Conservation (phyloP, 2,888 invertebrate genomes). For the Ceriagrion tenellum region DNA sequence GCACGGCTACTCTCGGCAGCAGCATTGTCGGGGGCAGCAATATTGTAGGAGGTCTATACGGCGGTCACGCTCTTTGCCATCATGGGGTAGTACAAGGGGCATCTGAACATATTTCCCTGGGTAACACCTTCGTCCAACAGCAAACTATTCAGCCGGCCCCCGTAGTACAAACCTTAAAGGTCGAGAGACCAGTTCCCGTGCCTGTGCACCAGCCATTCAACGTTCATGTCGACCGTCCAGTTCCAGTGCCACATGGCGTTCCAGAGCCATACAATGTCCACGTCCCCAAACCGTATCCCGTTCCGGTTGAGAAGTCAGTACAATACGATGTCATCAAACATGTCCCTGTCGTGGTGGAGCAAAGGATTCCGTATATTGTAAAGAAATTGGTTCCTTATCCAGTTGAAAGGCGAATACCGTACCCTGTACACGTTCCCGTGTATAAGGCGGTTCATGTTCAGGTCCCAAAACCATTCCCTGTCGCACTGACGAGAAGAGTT, state of each 20-base stretch:
- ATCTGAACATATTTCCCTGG: not conserved
- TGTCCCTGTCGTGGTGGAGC: slow-evolving; percentile 14
- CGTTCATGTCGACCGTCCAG: not conserved
- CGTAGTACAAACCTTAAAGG: not conserved
- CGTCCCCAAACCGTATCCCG: slow-evolving; percentile 32
- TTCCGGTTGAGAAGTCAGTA: not conserved
- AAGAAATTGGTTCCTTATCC: slow-evolving; percentile 45
- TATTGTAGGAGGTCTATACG: not conserved
- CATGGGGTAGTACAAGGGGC: not conserved
- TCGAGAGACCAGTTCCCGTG: slow-evolving; percentile 41
- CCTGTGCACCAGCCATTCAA: not conserved
- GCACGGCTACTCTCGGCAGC: not conserved
- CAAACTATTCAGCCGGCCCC: not conserved
- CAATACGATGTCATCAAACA: slow-evolving; percentile 9
- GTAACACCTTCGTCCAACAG: not conserved
- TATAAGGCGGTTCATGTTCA: slow-evolving; percentile 76
- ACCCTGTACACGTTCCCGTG: slow-evolving; percentile 76
- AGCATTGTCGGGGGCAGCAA: not conserved
- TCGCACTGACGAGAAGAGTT: slow-evolving; percentile 79
- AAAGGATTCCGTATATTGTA: not conserved
- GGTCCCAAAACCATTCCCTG: slow-evolving; percentile 76
- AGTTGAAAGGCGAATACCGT: slow-evolving; percentile 17
- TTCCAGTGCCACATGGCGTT: slow-evolving; percentile 30
- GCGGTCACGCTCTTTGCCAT: not conserved
- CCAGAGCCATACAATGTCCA: slow-evolving; percentile 14